Base-by-base conservation (phyloP, 1,140 invertebrate genomes). In the Venturia canescens region DNA sequence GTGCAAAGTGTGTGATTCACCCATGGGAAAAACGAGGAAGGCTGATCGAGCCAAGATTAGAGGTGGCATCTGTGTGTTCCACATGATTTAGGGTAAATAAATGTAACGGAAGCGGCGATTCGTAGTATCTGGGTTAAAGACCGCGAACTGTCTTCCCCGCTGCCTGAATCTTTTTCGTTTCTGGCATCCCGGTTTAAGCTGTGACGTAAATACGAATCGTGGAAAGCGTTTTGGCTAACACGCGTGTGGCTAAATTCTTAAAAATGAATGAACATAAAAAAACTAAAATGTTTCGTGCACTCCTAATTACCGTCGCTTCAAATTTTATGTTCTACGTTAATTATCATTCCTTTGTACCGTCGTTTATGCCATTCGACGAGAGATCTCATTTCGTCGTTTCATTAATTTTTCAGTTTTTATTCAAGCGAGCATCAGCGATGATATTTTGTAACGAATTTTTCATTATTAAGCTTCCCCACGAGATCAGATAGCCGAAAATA, bases 111-210 rank as follows among this genome's bases (percentile, higher is more conserved):
- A 69, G 18, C 66, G 21, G 29, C 13, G 29, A 69, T 69, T 31
- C 66, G 66, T 21, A 69, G 70, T 82, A 78, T 86, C 53, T 85
- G 69, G 85, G 84, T 85, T 78, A 84, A 83, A 80, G 78, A 63
- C 69, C 67, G 70, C 53, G 60, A 80, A 80, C 78, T 66, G 31
- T 26, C 78, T 60, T 72, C 63, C 38, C 57, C 70, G 31, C 66
- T 80, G 34, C 57, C 57, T 67, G 27, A 21, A 78, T 79, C 50
- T 31, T 81, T 82, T 38, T 60, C 23, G n/a, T 69, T 69, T 69
- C 29, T 69, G 66, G 66, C 21, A 63, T 69, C 16, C 31, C 66
- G 11, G 66, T 21, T 31, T 18, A 18, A 69, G 26, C 66, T 31
- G 15, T 69, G 66, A 69, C 66, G 66, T 31, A 69, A 27, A 31